Evolutionary conservation across 2,797 vertebrate species (phyloP).

Genomic region (Muscicapa striata): DNA sequence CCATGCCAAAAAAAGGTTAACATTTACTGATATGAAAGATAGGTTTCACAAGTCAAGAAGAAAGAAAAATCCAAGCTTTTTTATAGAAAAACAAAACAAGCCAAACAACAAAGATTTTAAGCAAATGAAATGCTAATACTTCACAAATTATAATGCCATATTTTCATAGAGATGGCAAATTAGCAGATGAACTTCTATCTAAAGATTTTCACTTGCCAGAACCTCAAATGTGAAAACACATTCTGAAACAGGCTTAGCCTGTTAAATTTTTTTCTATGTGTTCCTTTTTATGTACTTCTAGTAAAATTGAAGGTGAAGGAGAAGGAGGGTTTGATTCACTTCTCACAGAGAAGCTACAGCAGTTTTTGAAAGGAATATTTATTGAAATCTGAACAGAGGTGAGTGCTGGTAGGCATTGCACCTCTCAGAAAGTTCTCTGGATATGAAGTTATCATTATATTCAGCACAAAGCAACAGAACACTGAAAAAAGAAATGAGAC

Average conservation of each 20-base stretch:
- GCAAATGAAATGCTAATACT: neutral
- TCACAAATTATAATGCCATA: neutral
- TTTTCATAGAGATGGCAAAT: neutral
- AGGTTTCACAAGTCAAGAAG: neutral
- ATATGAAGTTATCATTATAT: neutral
- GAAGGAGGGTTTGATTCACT: neutral
- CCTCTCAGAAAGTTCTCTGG: neutral
- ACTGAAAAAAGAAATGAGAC: neutral
- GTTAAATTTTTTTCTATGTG: neutral
- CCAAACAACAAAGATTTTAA: neutral
- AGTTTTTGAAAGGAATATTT: neutral
- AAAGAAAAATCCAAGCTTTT: neutral
- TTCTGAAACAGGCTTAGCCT: neutral
- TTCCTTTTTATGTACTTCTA: neutral
- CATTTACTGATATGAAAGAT: neutral
- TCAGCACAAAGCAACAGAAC: neutral
- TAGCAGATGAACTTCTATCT: neutral
- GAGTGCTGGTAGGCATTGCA: neutral
- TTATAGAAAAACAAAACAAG: neutral
- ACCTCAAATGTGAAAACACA: neutral
- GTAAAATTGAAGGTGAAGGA: neutral
- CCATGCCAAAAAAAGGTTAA: neutral
- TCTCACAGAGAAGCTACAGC: neutral
- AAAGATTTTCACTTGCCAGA: neutral
- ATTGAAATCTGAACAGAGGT: neutral